Percentiles rank a stretch among this genome's conserved stretches.
phyloP scores from a whole-genome alignment of 2,888 invertebrate species.

The Tubulanus polymorphus region DNA sequence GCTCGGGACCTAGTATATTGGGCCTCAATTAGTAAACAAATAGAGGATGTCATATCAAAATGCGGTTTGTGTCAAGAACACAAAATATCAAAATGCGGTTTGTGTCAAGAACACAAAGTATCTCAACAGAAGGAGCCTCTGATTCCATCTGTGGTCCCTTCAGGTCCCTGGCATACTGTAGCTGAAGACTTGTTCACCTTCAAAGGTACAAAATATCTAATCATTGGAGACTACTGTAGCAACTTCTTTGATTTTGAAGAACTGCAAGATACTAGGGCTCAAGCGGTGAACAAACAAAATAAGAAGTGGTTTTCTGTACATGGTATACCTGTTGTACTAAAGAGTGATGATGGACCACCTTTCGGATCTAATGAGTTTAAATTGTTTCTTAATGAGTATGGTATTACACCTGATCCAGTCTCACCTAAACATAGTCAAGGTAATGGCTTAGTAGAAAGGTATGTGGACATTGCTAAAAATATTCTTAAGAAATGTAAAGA shows the following conservation, averaged over 20 bases:
- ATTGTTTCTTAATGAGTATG: background rate
- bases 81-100: background rate
- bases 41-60: background rate
- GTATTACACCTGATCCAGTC: background rate
- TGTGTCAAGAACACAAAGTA: background rate
- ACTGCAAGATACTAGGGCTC: background rate
- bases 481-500: no score
- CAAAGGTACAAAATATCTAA: slow-evolving; percentile 1
- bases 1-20: slow-evolving; percentile 8
- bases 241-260: slow-evolving; percentile 4
- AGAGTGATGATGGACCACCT: slow-evolving; percentile 2
- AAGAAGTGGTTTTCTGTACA: slow-evolving; percentile 1
- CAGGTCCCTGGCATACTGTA: slow-evolving; percentile 16
- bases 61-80: slow-evolving; percentile 1
- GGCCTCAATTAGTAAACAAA: no score
- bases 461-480: no score
- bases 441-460: background rate
- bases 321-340: slow-evolving; percentile 2
- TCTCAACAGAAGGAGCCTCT: slow-evolving; percentile 18
- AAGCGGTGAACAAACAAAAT: background rate
- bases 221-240: slow-evolving; percentile 4
- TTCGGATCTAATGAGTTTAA: background rate
- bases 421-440: slow-evolving; percentile 8
- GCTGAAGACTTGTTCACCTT: slow-evolving; percentile 6
- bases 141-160: slow-evolving; percentile 11